phyloP scores from a whole-genome alignment of 2,113 vertebrate genomes.

The Scomber japonicus region DNA sequence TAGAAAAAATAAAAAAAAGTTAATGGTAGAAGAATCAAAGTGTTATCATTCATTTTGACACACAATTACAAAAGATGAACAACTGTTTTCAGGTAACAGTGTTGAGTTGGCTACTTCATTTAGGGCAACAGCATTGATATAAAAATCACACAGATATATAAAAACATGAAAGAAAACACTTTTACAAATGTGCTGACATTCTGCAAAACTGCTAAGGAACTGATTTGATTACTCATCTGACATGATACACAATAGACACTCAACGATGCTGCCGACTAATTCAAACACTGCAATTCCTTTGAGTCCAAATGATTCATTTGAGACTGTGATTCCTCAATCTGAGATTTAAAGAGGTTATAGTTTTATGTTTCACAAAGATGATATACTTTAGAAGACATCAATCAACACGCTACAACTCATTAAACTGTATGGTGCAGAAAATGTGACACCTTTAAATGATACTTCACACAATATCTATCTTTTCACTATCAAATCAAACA shows the following conservation, averaged over 20 bases:
- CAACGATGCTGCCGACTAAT: neutral
- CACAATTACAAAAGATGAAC: constrained; percentile 61
- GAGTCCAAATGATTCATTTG: constrained; percentile 26
- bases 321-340: constrained; percentile 1
- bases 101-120: constrained; percentile 81
- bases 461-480: constrained; percentile 5
- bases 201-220: constrained; percentile 39
- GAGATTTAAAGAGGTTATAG: constrained; percentile 14
- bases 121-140: constrained; percentile 68
- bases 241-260: constrained; percentile 17
- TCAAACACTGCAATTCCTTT: constrained; percentile 10
- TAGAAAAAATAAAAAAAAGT: constrained; percentile 52
- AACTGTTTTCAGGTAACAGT: constrained; percentile 77
- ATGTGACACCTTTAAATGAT: neutral
- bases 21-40: constrained; percentile 63
- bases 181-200: constrained; percentile 54
- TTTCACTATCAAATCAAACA: no score
- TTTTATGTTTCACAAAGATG: constrained; percentile 6
- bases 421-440: neutral
- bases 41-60: constrained; percentile 62
- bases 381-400: constrained; percentile 12
- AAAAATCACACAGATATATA: constrained; percentile 63
- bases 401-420: neutral
- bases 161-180: constrained; percentile 49
- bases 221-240: constrained; percentile 53